Conservation (phyloP, 1,140 invertebrate genomes). For the Aricia agestis region DNA sequence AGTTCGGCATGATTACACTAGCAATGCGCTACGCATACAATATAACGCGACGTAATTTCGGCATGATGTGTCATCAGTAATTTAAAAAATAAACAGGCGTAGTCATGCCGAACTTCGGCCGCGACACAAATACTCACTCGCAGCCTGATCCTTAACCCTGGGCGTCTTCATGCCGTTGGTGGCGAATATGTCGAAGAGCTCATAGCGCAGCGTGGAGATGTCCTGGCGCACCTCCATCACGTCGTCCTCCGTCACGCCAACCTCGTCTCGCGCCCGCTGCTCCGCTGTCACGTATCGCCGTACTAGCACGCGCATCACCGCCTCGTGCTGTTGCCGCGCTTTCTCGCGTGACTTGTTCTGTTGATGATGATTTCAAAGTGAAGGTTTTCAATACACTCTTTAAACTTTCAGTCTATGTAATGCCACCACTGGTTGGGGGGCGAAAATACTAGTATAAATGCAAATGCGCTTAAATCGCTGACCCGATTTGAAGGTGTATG, state of each 20-base stretch:
- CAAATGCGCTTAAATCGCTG: too few relatives aligned
- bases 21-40: too few relatives aligned
- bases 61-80: too few relatives aligned
- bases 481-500: too few relatives aligned
- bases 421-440: too few relatives aligned
- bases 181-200: slow-evolving; percentile 91
- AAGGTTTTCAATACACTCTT: too few relatives aligned
- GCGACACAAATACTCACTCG: slow-evolving; percentile 70
- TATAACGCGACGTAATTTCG: too few relatives aligned
- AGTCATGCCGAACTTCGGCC: too few relatives aligned
- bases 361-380: not conserved
- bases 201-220: slow-evolving; percentile 89
- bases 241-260: slow-evolving; percentile 95
- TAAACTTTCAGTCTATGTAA: too few relatives aligned
- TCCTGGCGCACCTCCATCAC: slow-evolving; percentile 97
- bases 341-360: slow-evolving; percentile 85
- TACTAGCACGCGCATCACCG: slow-evolving; percentile 87
- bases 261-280: slow-evolving; percentile 88
- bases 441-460: too few relatives aligned
- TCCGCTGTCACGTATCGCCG: slow-evolving; percentile 89
- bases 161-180: slow-evolving; percentile 90
- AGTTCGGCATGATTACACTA: too few relatives aligned
- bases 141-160: slow-evolving; percentile 78
- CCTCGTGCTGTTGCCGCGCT: slow-evolving; percentile 81
- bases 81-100: too few relatives aligned